Evolutionary conservation across 2,888 invertebrate species (phyloP).

Genomic region (Liposcelis brunnea): DNA sequence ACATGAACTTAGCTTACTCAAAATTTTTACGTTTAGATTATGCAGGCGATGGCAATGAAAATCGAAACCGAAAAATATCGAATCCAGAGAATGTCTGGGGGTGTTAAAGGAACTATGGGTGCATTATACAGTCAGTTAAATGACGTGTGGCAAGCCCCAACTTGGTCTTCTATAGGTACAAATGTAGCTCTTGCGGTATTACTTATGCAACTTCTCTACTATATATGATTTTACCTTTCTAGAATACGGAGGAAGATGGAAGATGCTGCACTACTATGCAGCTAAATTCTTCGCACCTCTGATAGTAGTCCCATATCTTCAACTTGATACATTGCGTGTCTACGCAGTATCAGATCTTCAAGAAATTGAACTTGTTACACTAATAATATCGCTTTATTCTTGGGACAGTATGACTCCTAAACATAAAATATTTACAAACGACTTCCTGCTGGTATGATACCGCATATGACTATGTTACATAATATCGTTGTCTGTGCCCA

Average conservation of each 20-base stretch:
- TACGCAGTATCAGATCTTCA: conserved; percentile 19
- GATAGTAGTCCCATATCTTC: conserved; percentile 30
- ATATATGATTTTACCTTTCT: conserved; percentile 16
- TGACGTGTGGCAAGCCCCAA: conserved; percentile 94
- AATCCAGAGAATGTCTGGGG: conserved; percentile 32
- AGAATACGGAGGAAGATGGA: conserved; percentile 68
- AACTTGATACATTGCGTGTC: conserved; percentile 17
- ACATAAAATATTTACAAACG: too few relatives aligned
- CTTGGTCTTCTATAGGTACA: conserved; percentile 80
- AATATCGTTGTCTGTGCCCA: too few relatives aligned
- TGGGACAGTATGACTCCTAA: too few relatives aligned
- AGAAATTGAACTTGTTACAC: too few relatives aligned
- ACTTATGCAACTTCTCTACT: too few relatives aligned
- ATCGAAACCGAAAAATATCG: conserved; percentile 71
- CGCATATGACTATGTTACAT: too few relatives aligned
- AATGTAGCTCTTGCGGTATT: too few relatives aligned
- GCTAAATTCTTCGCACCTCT: conserved; percentile 67
- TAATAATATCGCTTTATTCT: too few relatives aligned
- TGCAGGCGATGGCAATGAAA: conserved; percentile 76
- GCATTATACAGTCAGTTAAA: conserved; percentile 97
- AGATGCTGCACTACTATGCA: conserved; percentile 80
- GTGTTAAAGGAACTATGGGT: conserved; percentile 75
- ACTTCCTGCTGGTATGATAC: too few relatives aligned
- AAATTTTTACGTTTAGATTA: conserved; percentile 28
- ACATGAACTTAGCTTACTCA: too few relatives aligned